Base-by-base conservation (phyloP, 2,888 invertebrate species). In the Meiosimyza platycephala region DNA sequence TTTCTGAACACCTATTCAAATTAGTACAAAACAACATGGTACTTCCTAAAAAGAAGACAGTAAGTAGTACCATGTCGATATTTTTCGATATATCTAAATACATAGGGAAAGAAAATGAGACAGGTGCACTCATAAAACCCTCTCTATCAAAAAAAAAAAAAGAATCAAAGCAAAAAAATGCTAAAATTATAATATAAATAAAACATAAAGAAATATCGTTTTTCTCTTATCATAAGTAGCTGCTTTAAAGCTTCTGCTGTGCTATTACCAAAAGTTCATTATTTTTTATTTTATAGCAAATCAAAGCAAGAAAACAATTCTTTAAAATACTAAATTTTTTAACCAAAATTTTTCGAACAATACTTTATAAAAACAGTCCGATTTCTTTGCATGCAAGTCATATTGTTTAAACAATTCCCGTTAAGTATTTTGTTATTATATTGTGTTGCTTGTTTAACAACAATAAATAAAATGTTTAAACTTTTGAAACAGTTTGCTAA, bases 401-500 rank as follows among this genome's bases (percentile, higher is more conserved):
- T 47, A 51, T 51, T 22, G 51, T 52, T 64, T 64, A 64, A 64
- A 51, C 51, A 64, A 47, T 15, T 11, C 4, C 48, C 48, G 63
- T 63, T 63, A 1, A 22, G 22, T 40, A 48, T 28, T 16, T 48
- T 63, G 7, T 16, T n/a, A 16, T 22, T 33, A 12, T 60, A 28
- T 13, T 13, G 3, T 33, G 28, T 62, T 62, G 16, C 15, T 63
- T 47, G 63, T 63, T 63, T 60, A 60, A 60, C 33, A 28, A 12
- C 28, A 73, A 74, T 73, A 74, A 72, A 67, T 75, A 83, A 83
- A 84, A 82, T 82, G 81, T 84, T 76, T 80, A 84, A 84, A 83
- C 84, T 80, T 83, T 83, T 83, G 84, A 84, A 83, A 84, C 83
- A 84, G 84, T 83, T 83, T 83, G 84, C 81, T 80, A 81, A 81